Base-by-base conservation (phyloP, 1,140 invertebrate species). In the Caenorhabditis tropicalis region DNA sequence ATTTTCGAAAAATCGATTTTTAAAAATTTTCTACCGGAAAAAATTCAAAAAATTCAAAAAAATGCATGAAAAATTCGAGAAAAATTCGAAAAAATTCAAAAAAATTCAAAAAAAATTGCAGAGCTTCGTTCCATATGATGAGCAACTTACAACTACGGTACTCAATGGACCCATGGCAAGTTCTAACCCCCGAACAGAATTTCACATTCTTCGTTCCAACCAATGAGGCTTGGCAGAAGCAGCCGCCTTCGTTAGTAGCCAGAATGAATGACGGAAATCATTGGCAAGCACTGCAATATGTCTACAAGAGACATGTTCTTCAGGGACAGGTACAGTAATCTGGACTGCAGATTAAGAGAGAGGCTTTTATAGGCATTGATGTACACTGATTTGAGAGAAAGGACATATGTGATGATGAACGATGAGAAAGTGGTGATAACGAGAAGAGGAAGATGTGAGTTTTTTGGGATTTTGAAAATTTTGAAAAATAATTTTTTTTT, bases 121-220 rank as follows among this genome's bases (percentile, higher is more conserved):
- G 88, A 83, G 29, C 36, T 1, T 90, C 89, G 0, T 89, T 87
- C 81, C 82, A 88, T 51, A 90, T 91, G 90, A 74, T 91, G 81
- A 53, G 86, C 27, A 91, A 91, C 82, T 74, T 91, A 29, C 90
- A 91, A 70, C 82, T 91, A 16, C 58, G 84, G 27, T 91, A 91
- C 56, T 82, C 86, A 0, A 85, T 91, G 15, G 90, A 91, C 79
- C 90, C 90, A 15, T 91, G 90, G 90, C 90, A 91, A 87, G 90
- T 98, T n/a, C 74, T 89, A 15, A 88, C 90, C 12, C 88, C 94
- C 33, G 94, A 94, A 80, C 94, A 95, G 85, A 94, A 94, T 46
- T 97, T 95, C 91, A 98, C 96, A 0, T 96, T 95, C 90, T 97
- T 98, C 90, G 96, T 96, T 1, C 96, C 96, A 1, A 93, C 94